Evolutionary conservation across 2,113 vertebrate genomes (phyloP).

Genomic region (Aldabrachelys gigantea): DNA sequence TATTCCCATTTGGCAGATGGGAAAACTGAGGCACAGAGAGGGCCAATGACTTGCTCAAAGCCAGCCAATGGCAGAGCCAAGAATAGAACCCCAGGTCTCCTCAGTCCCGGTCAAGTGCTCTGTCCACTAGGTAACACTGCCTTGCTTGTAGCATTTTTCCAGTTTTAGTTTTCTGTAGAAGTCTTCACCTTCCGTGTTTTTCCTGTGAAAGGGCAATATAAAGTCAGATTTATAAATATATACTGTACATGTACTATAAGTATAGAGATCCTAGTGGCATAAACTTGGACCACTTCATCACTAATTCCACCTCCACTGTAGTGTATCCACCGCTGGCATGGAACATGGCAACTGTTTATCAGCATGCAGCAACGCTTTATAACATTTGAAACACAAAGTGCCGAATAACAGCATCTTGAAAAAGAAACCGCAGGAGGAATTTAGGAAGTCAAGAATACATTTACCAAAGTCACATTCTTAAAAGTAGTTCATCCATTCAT

Average conservation of each 20-base stretch:
- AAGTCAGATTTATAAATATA: not conserved
- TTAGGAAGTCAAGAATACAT: not conserved
- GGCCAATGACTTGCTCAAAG: not conserved
- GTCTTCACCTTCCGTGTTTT: not conserved
- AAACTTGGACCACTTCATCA: not conserved
- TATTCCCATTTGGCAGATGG: not conserved
- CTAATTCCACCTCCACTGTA: not conserved
- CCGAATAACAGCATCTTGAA: not conserved
- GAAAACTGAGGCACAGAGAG: not conserved
- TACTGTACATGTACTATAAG: accelerated
- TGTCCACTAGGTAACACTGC: not conserved
- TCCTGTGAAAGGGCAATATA: not conserved
- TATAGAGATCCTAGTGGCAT: not conserved
- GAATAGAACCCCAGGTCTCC: not conserved
- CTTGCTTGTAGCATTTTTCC: not conserved
- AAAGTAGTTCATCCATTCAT: not conserved
- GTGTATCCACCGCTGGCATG: accelerated
- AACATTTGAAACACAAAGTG: not conserved
- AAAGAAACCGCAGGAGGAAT: not conserved
- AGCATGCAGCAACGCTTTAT: accelerated
- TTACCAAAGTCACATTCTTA: not conserved
- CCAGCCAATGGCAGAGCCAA: not conserved
- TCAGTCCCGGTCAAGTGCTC: not conserved
- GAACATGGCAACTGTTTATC: not conserved
- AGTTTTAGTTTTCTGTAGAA: not conserved